Base-by-base conservation (phyloP, 2,797 vertebrate genomes). In the Schizopygopsis malacanthus region DNA sequence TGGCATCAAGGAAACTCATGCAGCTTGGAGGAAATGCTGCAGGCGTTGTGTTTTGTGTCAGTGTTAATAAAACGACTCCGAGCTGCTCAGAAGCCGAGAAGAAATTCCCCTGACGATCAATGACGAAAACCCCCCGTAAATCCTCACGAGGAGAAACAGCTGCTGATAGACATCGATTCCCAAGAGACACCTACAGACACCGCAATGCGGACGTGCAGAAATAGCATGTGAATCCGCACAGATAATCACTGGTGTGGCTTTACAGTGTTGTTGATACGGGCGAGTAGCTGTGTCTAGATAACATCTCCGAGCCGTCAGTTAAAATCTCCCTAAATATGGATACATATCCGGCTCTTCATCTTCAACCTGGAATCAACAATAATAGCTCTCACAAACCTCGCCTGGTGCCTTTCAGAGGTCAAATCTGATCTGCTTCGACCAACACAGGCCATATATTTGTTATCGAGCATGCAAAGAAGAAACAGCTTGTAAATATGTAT, bases 141-240 rank as follows among this genome's bases (percentile, higher is more conserved):
- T n/a, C 20, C 22, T 70, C 2, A 6, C 4, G 59, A 63, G n/a
- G 37, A 11, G 69, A 4, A 12, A 15, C 76, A 82, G 6, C 79
- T 81, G 79, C 28, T 37, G 79, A 81, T 69, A 16, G 63, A 20
- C 47, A 15, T 41, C 47, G 28, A 6, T 28, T 71, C 80, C 22
- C 50, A 25, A 15, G 61, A 28, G 61, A 67, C 61, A 63, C n/a
- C 69, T 72, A 69, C n/a, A 16, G 20, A 45, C 9, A 9, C 47
- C 1, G 5, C 50, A 52, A 18, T 18, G 13, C 15, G 2, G 16
- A 52, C 16, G 2, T 12, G 59, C 50, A 39, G 50, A 83, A 63
- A 75, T 47, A 83, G 70, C 70, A 47, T 37, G 61, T 67, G 45
- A 37, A 69, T 67, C 5, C 37, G 28, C 43, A 67, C 59, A 79